phyloP scores from a whole-genome alignment of 2,113 vertebrate genomes.

The Periophthalmus modestus region DNA sequence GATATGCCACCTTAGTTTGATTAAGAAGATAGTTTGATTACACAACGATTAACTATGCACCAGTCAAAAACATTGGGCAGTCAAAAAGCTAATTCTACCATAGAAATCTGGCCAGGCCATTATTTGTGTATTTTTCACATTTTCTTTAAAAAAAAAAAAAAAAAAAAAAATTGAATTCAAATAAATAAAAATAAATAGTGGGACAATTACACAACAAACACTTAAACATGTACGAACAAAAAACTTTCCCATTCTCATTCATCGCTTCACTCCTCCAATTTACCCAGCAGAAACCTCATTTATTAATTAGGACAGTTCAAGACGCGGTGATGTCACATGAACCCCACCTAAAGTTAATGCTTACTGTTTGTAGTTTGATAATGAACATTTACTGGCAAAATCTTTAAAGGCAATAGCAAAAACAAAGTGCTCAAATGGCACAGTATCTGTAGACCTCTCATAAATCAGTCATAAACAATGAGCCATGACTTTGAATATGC shows the following conservation, averaged over 20 bases:
- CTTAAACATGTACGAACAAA: neutral
- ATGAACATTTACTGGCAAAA: neutral
- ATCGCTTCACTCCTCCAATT: neutral
- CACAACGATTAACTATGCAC: too few relatives aligned
- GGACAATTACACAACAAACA: too few relatives aligned
- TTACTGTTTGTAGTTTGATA: neutral
- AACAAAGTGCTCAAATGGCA: neutral
- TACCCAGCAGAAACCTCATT: neutral
- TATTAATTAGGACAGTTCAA: neutral
- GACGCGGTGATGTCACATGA: neutral
- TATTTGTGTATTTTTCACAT: too few relatives aligned
- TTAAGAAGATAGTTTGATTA: neutral
- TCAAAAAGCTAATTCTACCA: too few relatives aligned
- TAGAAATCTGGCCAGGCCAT: too few relatives aligned
- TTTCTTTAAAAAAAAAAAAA: too few relatives aligned
- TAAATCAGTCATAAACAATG: neutral
- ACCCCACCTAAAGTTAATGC: neutral
- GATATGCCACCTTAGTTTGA: neutral
- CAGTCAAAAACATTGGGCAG: too few relatives aligned
- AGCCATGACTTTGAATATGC: neutral
- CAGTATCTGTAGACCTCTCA: neutral
- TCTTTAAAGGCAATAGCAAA: neutral
- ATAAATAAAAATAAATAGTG: too few relatives aligned
- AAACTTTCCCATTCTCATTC: neutral
- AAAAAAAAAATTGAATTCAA: too few relatives aligned